Evolutionary conservation across 1,140 invertebrate species (phyloP), one percentile per base, ranked within the genome.

Genomic region (Adelges cooleyi): DNA sequence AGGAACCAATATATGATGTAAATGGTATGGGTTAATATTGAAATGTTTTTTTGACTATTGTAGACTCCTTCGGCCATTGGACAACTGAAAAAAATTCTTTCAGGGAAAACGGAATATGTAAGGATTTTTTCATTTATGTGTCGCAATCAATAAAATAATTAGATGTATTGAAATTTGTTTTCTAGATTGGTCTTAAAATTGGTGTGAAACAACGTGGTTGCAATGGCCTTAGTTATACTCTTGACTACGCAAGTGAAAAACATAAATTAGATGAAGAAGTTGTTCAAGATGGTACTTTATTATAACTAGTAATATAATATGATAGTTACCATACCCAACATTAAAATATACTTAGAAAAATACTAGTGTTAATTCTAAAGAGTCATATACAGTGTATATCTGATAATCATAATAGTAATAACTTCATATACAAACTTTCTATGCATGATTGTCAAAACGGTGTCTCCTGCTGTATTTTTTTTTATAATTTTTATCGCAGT

Each of bases 231-330:
- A 96, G 95, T 69, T 99, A 99, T 71, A 97, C 92, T 10, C 78
- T 99, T 51, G 90, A 99, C 72, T 99, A 98, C 83, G 92, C 90
- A 2, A 83, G 76, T 69, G 81, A 87, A 69, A 98, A 97, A 77
- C 89, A 84, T 72, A 89, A 92, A 79, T 82, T 98, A 72, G 97
- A 99, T 77, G 96, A 99, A 79, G 93, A 96, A 82, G 95, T 99
- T 2, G 72, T 87, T 56, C 94, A 98, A 80, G 94, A 98, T 81
- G 95, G 93, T 82, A 75, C 74, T 73, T 65, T 6, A 11, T 33
- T 33, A 6, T 33, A 33, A 33, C n/a, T n/a, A n/a, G n/a, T n/a
- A n/a, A n/a, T n/a, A n/a, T n/a, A n/a, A n/a, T n/a, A n/a, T n/a
- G n/a, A n/a, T n/a, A n/a, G n/a, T n/a, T n/a, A n/a, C n/a, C n/a